Evolutionary conservation across 2,888 invertebrate genomes (phyloP), one percentile per base, ranked within the genome.

Genomic region (Chymomyza caudatula): DNA sequence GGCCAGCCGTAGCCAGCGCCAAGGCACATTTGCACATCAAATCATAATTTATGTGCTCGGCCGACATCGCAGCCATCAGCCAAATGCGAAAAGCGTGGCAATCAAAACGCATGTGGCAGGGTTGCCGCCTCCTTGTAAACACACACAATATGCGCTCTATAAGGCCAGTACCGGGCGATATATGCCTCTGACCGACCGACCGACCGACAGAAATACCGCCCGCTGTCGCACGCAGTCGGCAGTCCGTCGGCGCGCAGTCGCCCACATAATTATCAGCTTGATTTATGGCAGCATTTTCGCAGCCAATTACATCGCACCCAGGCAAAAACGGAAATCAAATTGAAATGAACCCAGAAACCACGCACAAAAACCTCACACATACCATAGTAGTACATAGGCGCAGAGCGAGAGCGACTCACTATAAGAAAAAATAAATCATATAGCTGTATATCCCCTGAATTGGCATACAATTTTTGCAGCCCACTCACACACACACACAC

Each of bases 251-350:
- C 69, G 70, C 78, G 68, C 80, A 79, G 69, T 85, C 86, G 76
- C 81, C 87, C 86, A 87, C 86, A 86, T 86, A 86, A 86, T 86
- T 87, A 86, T 87, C 85, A 75, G 78, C 76, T 74, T 86, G 87
- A 86, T 86, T 86, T 86, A 86, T 86, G 79, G 71, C 70, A 73
- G 75, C 76, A 75, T 85, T 82, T 82, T 82, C 71, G 84, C 79
- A 84, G 86, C 86, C 81, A 83, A 83, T 85, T 83, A 83, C 85
- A 75, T 79, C 75, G 73, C 69, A 63, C 66, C 63, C 63, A 58
- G 20, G 60, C 60, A 19, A 52, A 74, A 83, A 63, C 74, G 80
- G 72, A 80, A 77, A 75, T 75, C 67, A 60, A 74, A 63, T 67
- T 29, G 68, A 57, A 52, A 43, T 58, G 70, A 51, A 20, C 51